Evolutionary conservation across 1,140 invertebrate genomes (phyloP).

Genomic region (Drosophila subpulchrella): DNA sequence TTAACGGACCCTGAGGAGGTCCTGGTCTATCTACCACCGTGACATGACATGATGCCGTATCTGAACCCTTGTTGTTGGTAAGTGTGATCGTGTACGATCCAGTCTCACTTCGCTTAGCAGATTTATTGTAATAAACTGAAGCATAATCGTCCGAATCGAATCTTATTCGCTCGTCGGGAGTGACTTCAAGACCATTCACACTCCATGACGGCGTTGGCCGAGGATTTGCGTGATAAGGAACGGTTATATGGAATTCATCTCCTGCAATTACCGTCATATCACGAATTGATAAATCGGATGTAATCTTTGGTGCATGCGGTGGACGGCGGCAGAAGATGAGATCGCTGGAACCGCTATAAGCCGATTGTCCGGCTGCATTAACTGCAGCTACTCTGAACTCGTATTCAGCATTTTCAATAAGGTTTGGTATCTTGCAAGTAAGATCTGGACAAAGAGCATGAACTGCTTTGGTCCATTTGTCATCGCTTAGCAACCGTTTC

Average conservation of each 20-base stretch:
- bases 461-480: conserved; percentile 95
- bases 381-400: conserved; percentile 98
- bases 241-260: conserved; percentile 97
- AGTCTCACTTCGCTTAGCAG: conserved; percentile 94
- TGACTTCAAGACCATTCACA: conserved; percentile 94
- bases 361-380: conserved; percentile 97
- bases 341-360: conserved; percentile 95
- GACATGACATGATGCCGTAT: conserved; percentile 92
- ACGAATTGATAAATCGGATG: conserved; percentile 95
- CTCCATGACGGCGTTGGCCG: conserved; percentile 95
- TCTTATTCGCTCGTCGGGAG: conserved; percentile 91
- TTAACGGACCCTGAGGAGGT: conserved; percentile 95
- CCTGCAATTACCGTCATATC: conserved; percentile 98
- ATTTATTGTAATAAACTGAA: conserved; percentile 94
- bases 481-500: conserved; percentile 94
- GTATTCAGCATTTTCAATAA: conserved; percentile 98
- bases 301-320: conserved; percentile 95
- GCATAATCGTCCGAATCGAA: conserved; percentile 93
- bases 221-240: conserved; percentile 95
- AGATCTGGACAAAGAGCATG: conserved; percentile 93
- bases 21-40: conserved; percentile 92
- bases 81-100: conserved; percentile 97
- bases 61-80: conserved; percentile 94
- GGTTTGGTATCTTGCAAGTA: conserved; percentile 92
- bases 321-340: conserved; percentile 94